Percentiles rank a stretch among this genome's conserved stretches.
Evolutionary conservation across 1,140 invertebrate genomes (phyloP).

Genomic region (Mycetomoellerius zeteki): DNA sequence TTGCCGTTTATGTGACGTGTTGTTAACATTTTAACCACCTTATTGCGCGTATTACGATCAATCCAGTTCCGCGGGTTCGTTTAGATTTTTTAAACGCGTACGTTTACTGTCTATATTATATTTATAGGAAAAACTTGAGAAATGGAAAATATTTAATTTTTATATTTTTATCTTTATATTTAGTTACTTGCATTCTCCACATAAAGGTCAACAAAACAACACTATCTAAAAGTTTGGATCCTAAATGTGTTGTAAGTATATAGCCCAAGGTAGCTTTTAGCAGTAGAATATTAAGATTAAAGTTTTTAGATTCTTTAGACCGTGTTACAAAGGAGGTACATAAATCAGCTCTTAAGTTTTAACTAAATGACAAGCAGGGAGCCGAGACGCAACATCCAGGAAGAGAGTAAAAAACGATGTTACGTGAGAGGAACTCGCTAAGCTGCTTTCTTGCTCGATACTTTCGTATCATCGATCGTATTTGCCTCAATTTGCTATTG

Average conservation of each 20-base stretch:
- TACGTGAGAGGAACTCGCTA: constrained; percentile 35
- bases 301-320: constrained; percentile 32
- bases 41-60: background rate
- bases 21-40: background rate
- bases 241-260: background rate
- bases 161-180: background rate
- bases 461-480: constrained; percentile 24
- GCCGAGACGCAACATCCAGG: background rate
- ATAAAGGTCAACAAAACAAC: background rate
- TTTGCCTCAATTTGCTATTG: constrained; percentile 31
- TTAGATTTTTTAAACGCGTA: background rate
- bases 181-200: background rate
- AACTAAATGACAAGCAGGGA: constrained; percentile 50
- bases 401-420: constrained; percentile 49
- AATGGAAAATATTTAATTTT: background rate
- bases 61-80: background rate
- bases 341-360: constrained; percentile 60
- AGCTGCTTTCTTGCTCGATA: constrained; percentile 29
- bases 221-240: background rate
- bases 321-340: constrained; percentile 30
- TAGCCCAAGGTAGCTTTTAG: constrained; percentile 11
- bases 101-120: background rate
- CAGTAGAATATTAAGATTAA: constrained; percentile 30
- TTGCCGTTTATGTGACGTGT: background rate
- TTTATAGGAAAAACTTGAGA: background rate